Percentiles rank a stretch among this genome's conserved stretches.
Evolutionary conservation across 1,140 invertebrate genomes (phyloP).

Genomic region (Drosophila kohkoa): DNA sequence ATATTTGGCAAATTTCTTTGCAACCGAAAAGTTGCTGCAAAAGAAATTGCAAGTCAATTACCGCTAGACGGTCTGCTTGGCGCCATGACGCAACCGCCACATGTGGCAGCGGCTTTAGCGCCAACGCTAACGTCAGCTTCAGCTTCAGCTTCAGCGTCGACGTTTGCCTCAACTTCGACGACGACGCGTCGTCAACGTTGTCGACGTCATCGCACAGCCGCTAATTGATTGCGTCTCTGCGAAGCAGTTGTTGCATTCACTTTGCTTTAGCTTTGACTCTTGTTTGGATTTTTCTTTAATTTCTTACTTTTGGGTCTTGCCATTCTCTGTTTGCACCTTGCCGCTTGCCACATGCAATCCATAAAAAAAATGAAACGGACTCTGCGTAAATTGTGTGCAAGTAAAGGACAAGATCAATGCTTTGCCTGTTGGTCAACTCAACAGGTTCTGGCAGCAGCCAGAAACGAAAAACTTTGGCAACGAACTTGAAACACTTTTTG

Average conservation of each 20-base stretch:
- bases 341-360: constrained; percentile 20
- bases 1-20: constrained; percentile 73
- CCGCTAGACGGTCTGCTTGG: constrained; percentile 74
- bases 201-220: constrained; percentile 72
- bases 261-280: constrained; percentile 41
- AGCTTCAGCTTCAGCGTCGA: constrained; percentile 41
- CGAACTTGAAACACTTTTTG: constrained; percentile 71
- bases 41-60: constrained; percentile 83
- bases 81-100: constrained; percentile 77
- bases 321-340: constrained; percentile 68
- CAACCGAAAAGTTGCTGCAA: constrained; percentile 73
- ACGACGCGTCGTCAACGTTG: constrained; percentile 3
- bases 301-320: constrained; percentile 65
- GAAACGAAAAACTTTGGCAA: constrained; percentile 74
- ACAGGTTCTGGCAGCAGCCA: constrained; percentile 60
- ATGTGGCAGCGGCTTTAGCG: constrained; percentile 61
- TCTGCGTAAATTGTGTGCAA: constrained; percentile 27
- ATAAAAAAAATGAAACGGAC: background rate
- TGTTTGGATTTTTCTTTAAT: constrained; percentile 14
- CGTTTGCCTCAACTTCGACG: background rate
- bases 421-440: constrained; percentile 64
- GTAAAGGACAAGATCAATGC: constrained; percentile 79
- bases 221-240: constrained; percentile 77
- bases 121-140: constrained; percentile 8
- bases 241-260: constrained; percentile 71